A percentile compares a stretch with the other conserved stretches of the same genome.
phyloP scores from a whole-genome alignment of 2,797 vertebrate genomes.

The Lycodopsis pacificus region DNA sequence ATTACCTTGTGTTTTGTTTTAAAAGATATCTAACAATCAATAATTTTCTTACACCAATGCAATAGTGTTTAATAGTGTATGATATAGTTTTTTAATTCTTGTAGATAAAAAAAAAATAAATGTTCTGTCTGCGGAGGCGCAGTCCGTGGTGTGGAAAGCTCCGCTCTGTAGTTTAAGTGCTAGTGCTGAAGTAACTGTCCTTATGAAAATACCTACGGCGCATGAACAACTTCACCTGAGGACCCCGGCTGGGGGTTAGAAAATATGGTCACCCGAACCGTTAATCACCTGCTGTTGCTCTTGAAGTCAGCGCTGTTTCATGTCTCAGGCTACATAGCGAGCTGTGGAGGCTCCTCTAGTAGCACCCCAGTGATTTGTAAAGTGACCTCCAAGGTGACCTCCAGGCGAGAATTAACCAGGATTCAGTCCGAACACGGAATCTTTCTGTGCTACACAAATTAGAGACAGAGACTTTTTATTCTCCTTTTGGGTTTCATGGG shows the following conservation, averaged over 20 bases:
- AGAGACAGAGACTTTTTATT: conserved; percentile 74
- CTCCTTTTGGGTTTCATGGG: conserved; percentile 74
- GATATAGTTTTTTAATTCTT: too few species aligned
- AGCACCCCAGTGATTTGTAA: conserved; percentile 70
- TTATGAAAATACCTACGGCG: too few species aligned
- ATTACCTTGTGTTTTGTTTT: background rate
- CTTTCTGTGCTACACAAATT: conserved; percentile 73
- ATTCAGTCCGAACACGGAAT: conserved; percentile 70
- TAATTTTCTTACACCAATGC: too few species aligned
- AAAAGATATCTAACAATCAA: background rate
- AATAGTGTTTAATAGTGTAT: too few species aligned
- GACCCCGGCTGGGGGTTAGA: too few species aligned
- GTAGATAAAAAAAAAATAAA: too few species aligned
- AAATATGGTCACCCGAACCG: too few species aligned
- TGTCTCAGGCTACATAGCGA: conserved; percentile 15
- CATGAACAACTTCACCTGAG: too few species aligned
- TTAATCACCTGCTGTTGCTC: conserved; percentile 9
- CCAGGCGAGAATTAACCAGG: conserved; percentile 64
- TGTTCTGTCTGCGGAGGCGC: too few species aligned
- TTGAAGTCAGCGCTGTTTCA: conserved; percentile 8
- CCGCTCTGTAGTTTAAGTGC: too few species aligned
- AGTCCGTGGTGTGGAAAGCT: too few species aligned
- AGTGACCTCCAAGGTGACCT: conserved; percentile 71
- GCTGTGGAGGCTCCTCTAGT: conserved; percentile 34
- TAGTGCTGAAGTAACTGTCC: too few species aligned